Evolutionary conservation across 2,888 invertebrate genomes (phyloP), one percentile per base, ranked within the genome.

Genomic region (Plagodis dolabraria): DNA sequence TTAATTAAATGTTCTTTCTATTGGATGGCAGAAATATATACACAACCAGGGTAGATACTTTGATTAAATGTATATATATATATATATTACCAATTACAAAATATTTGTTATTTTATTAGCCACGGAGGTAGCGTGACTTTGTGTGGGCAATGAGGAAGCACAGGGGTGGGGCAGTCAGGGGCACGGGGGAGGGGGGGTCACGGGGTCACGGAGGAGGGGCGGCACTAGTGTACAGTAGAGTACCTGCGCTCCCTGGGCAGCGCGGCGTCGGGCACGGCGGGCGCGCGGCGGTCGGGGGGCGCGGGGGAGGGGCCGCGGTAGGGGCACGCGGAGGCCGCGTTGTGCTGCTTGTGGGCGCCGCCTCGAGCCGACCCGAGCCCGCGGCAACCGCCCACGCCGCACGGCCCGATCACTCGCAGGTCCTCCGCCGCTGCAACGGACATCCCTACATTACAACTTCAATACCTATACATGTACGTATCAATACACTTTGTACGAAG

Each of bases 351-450:
- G 82, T 95, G 95, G 79, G 95, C 95, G 12, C 96, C 95, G 53
- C 97, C 97, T 77, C 95, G 95, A 49, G 95, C 94, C 79, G 98
- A 97, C n/a, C 99, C 98, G 72, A 96, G 94, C 10, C 98, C 98
- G 65, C 96, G 95, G 82, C 99, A 99, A 0, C 98, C 98, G 43
- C 95, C 94, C 45, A 96, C 96, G 6, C 96, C 96, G 85, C 98
- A 98, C 70, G 95, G 94, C 40, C 96, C 93, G 47, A 88, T 85
- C 50, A 93, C 89, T 5, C 90, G 90, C 33, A 94, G 83, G 79
- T 95, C 96, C 77, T 95, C 95, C 9, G 94, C 93, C 53, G 95
- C 96, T 96, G 53, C 9, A 56, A 33, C 6, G 9, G 33, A 34
- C 22, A 22, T 22, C 22, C 1, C 22, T 2, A 22, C 22, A 22